Percentiles rank a stretch among this genome's conserved stretches.
Evolutionary conservation across 1,140 invertebrate species (phyloP).

Genomic region (Diorhabda elongata): DNA sequence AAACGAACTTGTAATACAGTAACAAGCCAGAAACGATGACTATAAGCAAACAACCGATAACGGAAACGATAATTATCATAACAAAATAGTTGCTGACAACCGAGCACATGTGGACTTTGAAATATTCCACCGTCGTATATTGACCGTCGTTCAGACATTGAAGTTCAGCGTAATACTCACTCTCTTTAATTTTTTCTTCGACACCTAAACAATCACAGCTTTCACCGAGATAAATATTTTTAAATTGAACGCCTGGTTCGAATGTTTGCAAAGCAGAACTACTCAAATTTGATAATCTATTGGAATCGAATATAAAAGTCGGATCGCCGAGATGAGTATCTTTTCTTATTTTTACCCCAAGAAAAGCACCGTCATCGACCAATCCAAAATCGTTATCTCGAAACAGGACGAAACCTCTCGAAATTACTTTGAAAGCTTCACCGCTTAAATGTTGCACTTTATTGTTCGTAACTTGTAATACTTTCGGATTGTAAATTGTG

Average conservation of each 20-base stretch:
- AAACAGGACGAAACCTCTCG: constrained; percentile 60
- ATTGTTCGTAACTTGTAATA: constrained; percentile 52
- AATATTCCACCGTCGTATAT: constrained; percentile 36
- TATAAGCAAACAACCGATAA: constrained; percentile 33
- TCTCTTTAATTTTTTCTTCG: constrained; percentile 40
- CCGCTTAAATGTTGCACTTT: constrained; percentile 56
- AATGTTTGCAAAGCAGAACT: constrained; percentile 55
- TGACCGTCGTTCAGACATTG: constrained; percentile 33
- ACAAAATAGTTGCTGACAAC: constrained; percentile 34
- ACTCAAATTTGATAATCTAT: constrained; percentile 56
- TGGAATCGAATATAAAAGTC: constrained; percentile 60
- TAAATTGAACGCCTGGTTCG: constrained; percentile 54
- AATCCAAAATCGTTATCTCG: constrained; percentile 61
- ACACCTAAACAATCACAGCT: constrained; percentile 57
- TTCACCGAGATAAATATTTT: constrained; percentile 57
- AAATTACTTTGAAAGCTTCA: constrained; percentile 60
- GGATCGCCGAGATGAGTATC: constrained; percentile 42
- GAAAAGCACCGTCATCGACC: constrained; percentile 57
- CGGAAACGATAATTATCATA: constrained; percentile 36
- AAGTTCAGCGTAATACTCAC: constrained; percentile 36
- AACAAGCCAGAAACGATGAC: constrained; percentile 26
- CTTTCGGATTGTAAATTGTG: constrained; percentile 51
- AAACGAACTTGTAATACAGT: constrained; percentile 34
- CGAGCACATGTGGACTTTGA: constrained; percentile 35
- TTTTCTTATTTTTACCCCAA: constrained; percentile 54